These are phyloP conservation scores for Turnix velox DNA, from an alignment of 2,113 vertebrate genomes.

Conservation along the genomic window DNA sequence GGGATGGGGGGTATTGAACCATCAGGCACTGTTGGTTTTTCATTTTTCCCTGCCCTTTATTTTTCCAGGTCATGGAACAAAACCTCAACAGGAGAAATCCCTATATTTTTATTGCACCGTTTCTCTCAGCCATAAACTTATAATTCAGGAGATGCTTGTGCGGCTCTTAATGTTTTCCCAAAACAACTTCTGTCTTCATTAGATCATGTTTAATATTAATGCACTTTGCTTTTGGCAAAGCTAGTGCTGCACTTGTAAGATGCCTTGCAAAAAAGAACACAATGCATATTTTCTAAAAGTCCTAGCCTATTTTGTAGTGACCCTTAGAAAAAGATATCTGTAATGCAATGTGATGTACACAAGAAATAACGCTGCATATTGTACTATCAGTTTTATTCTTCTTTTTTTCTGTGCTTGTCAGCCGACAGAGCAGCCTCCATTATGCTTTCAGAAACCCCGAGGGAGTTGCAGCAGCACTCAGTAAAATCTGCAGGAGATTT, in stretches of 20 bases:
- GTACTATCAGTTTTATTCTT: background rate
- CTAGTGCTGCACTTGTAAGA: slow-evolving; percentile 29
- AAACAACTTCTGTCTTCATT: slow-evolving; percentile 67
- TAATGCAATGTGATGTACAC: background rate
- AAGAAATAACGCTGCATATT: slow-evolving; percentile 38
- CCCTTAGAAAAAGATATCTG: background rate
- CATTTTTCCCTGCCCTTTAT: background rate
- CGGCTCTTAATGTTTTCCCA: slow-evolving; percentile 62
- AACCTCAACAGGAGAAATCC: background rate
- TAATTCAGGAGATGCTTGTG: slow-evolving; percentile 57
- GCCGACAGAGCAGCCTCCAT: slow-evolving; percentile 1
- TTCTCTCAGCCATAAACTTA: slow-evolving; percentile 46
- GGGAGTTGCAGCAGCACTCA: background rate
- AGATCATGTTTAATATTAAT: slow-evolving; percentile 71
- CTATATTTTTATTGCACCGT: slow-evolving; percentile 23
- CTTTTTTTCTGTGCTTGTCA: background rate
- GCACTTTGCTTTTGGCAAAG: slow-evolving; percentile 70
- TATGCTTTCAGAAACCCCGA: slow-evolving; percentile 29
- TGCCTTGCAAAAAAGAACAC: slow-evolving; percentile 23
- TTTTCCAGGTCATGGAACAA: background rate
- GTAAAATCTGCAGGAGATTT: slow-evolving; percentile 1
- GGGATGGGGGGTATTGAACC: background rate
- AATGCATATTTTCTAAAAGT: background rate
- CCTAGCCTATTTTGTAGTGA: slow-evolving; percentile 20
- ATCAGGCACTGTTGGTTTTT: background rate